Conservation (phyloP, 2,113 vertebrate genomes). For the Zeus faber region DNA sequence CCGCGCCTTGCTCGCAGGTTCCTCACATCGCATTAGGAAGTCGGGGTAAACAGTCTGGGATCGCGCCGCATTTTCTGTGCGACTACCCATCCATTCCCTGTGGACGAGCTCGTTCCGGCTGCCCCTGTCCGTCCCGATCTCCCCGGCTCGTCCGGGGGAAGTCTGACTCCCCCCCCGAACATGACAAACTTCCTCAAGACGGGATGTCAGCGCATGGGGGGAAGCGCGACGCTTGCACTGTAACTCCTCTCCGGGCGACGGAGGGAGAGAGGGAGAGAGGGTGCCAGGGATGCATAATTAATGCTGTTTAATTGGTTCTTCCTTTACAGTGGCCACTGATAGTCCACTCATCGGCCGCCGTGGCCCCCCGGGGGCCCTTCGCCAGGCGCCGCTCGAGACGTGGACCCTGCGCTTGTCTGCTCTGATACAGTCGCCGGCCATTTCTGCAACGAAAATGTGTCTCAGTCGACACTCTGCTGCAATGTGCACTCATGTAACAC, state of each 20-base stretch:
- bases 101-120: slow-evolving; percentile 49
- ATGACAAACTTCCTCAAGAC: slow-evolving; percentile 69
- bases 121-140: slow-evolving; percentile 58
- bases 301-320: slow-evolving; percentile 69
- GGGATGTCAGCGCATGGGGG: slow-evolving; percentile 47
- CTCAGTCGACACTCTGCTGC: slow-evolving; percentile 13
- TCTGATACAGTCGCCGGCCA: slow-evolving; percentile 48
- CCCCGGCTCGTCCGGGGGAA: slow-evolving; percentile 41
- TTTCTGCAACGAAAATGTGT: slow-evolving; percentile 17
- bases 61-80: slow-evolving; percentile 67
- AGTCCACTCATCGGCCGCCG: slow-evolving; percentile 54
- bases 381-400: slow-evolving; percentile 45
- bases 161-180: slow-evolving; percentile 63
- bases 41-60: slow-evolving; percentile 51
- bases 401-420: slow-evolving; percentile 54
- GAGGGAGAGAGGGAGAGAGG: slow-evolving; percentile 45
- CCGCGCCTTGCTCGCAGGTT: slow-evolving; percentile 62
- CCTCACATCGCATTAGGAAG: slow-evolving; percentile 64
- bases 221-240: slow-evolving; percentile 30
- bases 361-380: slow-evolving; percentile 56
- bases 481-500: too few species aligned
- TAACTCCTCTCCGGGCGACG: slow-evolving; percentile 58
- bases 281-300: slow-evolving; percentile 71
- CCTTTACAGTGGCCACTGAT: slow-evolving; percentile 54
- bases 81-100: slow-evolving; percentile 62